A percentile compares a stretch with the other conserved stretches of the same genome.
Conservation (phyloP, 2,888 invertebrate species). For the Fabriciana adippe region DNA sequence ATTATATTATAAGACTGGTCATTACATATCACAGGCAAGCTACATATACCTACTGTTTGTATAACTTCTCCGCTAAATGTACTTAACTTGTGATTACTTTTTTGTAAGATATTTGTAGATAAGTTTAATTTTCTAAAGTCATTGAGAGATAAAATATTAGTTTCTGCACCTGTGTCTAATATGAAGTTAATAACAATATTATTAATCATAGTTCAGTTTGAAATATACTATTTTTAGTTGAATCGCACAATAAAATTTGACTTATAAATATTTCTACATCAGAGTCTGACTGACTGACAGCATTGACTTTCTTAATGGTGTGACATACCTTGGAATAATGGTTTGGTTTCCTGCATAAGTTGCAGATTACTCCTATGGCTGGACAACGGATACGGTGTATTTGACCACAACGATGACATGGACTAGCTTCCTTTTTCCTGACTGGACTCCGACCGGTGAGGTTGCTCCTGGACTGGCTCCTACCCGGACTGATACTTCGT, state of each 20-base stretch:
- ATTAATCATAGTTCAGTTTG: background rate
- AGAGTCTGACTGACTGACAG: too few species aligned
- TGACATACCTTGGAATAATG: background rate
- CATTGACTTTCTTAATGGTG: background rate
- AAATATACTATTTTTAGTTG: too few species aligned
- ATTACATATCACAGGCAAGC: background rate
- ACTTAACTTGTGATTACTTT: background rate
- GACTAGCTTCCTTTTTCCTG: too few species aligned
- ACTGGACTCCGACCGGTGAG: too few species aligned
- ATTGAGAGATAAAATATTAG: constrained; percentile 3
- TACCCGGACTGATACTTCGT: too few species aligned
- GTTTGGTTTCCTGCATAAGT: too few species aligned
- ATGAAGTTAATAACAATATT: background rate
- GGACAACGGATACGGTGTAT: too few species aligned
- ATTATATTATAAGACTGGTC: background rate
- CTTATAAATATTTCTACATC: background rate
- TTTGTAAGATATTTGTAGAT: background rate
- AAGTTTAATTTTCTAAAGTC: background rate
- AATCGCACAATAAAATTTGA: too few species aligned
- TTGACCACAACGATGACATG: too few species aligned
- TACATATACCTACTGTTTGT: background rate
- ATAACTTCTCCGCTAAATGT: constrained; percentile 1
- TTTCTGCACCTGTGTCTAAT: constrained; percentile 6
- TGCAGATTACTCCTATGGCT: too few species aligned
- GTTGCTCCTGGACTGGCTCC: too few species aligned